Base-by-base conservation (phyloP, 2,113 vertebrate species). In the Serilophus lunatus region DNA sequence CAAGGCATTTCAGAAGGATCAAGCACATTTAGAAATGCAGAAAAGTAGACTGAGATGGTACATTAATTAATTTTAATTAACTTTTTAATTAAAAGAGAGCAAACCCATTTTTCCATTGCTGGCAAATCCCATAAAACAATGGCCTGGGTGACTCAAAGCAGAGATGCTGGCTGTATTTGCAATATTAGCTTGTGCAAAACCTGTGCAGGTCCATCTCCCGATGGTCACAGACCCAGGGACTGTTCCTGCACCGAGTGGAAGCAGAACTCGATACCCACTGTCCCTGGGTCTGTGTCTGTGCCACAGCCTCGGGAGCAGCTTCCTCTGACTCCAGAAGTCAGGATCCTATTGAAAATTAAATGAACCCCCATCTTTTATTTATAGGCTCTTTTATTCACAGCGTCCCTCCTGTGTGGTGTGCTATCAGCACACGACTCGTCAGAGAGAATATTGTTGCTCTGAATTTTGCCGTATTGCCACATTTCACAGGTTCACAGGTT, bases 321-420 rank as follows among this genome's bases (percentile, higher is more conserved):
- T 25, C 79, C 36, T 82, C 40, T 0, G 11, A 10, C 69, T 51
- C 87, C 83, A 38, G 80, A 63, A 80, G 56, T 60, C 12, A 26
- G 74, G 70, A 85, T 80, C 49, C 92, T 90, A 61, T 79, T 96
- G 79, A n/a, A 96, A 96, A 76, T 80, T 88, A 57, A 68, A 96
- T 74, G 75, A 94, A 50, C 7, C 17, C n/a, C 17, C 1, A 90
- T 90, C 22, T 90, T 90, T 92, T 85, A 82, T 94, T 94, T 36
- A 91, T 53, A 31, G 26, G 40, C 22, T 87, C 22, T 85, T 76
- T 89, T 65, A 79, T 93, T 94, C 36, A 85, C 23, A 18, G 42
- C 14, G 36, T 65, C 18, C 60, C 61, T 71, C 44, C n/a, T 4
- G 3, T 1, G 7, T 0, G 18, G 8, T 13, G 10, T 1, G 0